Evolutionary conservation across 2,888 invertebrate genomes (phyloP).

Genomic region (Watsonalla cultraria): DNA sequence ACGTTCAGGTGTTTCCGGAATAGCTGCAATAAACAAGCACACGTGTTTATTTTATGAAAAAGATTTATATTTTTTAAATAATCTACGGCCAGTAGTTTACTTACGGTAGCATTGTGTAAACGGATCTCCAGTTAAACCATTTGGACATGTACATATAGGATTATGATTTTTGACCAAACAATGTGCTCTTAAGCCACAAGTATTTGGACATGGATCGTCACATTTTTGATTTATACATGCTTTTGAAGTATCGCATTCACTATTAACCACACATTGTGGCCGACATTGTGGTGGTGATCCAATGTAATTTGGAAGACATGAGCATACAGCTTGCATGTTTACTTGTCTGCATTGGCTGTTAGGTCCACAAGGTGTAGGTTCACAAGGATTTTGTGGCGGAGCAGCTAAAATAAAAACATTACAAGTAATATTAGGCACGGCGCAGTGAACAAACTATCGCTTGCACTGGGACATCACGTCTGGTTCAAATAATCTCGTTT

Average conservation of each 20-base stretch:
- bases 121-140: conserved; percentile 92
- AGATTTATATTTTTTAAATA: too few species aligned
- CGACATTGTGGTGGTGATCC: conserved; percentile 89
- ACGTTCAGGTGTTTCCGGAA: conserved; percentile 76
- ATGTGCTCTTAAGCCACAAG: conserved; percentile 91
- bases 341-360: conserved; percentile 91
- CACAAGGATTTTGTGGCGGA: conserved; percentile 84
- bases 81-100: conserved; percentile 32
- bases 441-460: too few species aligned
- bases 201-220: conserved; percentile 91
- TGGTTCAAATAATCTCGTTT: too few species aligned
- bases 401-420: conserved; percentile 41
- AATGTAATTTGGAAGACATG: conserved; percentile 87
- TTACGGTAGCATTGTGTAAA: conserved; percentile 88
- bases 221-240: conserved; percentile 93
- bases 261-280: conserved; percentile 92
- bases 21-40: conserved; percentile 33
- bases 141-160: conserved; percentile 91
- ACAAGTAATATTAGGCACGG: neutral
- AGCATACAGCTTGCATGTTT: conserved; percentile 90
- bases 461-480: too few species aligned
- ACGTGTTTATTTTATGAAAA: too few species aligned
- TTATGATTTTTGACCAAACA: conserved; percentile 91
- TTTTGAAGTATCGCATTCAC: conserved; percentile 88
- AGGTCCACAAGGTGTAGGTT: conserved; percentile 91